Percentiles rank a stretch among this genome's conserved stretches.
phyloP scores from a whole-genome alignment of 1,140 invertebrate species.

The Ctenoplectra terminalis region DNA sequence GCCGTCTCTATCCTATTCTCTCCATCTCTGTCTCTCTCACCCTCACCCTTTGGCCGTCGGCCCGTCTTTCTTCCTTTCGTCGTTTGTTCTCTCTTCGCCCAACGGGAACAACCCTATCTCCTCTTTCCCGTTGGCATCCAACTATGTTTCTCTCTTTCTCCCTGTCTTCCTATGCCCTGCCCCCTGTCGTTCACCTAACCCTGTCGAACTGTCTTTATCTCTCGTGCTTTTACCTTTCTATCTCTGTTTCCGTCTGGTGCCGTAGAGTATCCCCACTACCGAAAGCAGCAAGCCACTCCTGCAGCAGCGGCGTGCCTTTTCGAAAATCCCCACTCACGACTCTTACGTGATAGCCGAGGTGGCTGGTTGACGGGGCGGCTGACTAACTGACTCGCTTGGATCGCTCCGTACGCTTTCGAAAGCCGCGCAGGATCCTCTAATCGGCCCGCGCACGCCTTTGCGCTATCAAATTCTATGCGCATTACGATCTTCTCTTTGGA shows the following conservation, averaged over 20 bases:
- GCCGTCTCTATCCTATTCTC: slow-evolving; percentile 35
- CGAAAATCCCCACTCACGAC: slow-evolving; percentile 63
- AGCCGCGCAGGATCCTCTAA: slow-evolving; percentile 60
- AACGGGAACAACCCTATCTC: background rate
- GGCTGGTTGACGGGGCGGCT: slow-evolving; percentile 58
- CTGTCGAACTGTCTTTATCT: slow-evolving; percentile 17
- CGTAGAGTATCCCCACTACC: slow-evolving; percentile 47
- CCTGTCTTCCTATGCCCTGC: background rate
- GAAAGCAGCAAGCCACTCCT: slow-evolving; percentile 60
- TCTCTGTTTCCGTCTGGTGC: slow-evolving; percentile 38
- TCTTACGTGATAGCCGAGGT: slow-evolving; percentile 39
- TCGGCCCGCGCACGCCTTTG: slow-evolving; percentile 58
- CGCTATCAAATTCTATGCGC: slow-evolving; percentile 14
- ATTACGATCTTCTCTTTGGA: background rate
- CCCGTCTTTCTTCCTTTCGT: background rate
- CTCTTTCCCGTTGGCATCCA: background rate
- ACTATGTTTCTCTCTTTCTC: slow-evolving; percentile 17
- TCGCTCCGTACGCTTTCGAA: slow-evolving; percentile 39
- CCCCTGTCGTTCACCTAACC: background rate
- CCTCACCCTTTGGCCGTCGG: background rate
- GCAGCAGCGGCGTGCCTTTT: slow-evolving; percentile 61
- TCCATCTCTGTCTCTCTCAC: background rate
- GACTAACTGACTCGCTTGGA: slow-evolving; percentile 48
- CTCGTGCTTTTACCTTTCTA: slow-evolving; percentile 26
- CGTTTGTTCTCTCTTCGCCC: background rate